Evolutionary conservation across 1,140 invertebrate genomes (phyloP).

Genomic region (Pissodes strobi): DNA sequence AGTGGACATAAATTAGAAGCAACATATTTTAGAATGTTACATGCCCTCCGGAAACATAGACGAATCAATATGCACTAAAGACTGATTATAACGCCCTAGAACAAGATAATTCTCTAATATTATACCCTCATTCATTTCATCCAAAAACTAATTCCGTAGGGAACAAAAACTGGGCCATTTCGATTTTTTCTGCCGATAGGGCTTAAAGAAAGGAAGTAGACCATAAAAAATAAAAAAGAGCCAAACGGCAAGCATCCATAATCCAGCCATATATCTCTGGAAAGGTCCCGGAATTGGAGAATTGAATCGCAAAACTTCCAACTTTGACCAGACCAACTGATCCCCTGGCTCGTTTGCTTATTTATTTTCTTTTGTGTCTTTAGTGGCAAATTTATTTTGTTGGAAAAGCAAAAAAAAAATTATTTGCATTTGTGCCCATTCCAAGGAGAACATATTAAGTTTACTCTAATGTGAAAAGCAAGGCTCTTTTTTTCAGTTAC

Average conservation of each 20-base stretch:
- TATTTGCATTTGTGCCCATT: neutral
- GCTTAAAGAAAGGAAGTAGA: conserved; percentile 1
- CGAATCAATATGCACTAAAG: no score
- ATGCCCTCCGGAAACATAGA: no score
- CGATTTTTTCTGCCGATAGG: conserved; percentile 4
- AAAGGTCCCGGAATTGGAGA: conserved; percentile 24
- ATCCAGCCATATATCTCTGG: conserved; percentile 26
- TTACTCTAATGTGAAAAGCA: no score
- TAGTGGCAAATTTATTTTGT: conserved; percentile 28
- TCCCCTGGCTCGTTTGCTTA: conserved; percentile 15
- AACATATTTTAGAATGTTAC: no score
- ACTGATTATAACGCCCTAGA: no score
- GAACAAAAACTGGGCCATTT: conserved; percentile 2
- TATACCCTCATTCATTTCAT: no score
- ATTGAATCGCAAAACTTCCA: conserved; percentile 32
- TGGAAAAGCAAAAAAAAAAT: conserved; percentile 8
- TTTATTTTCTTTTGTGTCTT: conserved; percentile 29
- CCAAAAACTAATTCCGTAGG: neutral
- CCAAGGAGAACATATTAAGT: neutral
- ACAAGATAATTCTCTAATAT: no score
- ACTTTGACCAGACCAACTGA: conserved; percentile 28
- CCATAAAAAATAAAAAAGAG: conserved; percentile 23
- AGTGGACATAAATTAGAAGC: no score
- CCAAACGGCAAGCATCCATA: conserved; percentile 23
- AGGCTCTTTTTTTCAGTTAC: no score